Evolutionary conservation across 2,888 invertebrate species (phyloP), one percentile per base, ranked within the genome.

Genomic region (Psococerastis gibbosa): DNA sequence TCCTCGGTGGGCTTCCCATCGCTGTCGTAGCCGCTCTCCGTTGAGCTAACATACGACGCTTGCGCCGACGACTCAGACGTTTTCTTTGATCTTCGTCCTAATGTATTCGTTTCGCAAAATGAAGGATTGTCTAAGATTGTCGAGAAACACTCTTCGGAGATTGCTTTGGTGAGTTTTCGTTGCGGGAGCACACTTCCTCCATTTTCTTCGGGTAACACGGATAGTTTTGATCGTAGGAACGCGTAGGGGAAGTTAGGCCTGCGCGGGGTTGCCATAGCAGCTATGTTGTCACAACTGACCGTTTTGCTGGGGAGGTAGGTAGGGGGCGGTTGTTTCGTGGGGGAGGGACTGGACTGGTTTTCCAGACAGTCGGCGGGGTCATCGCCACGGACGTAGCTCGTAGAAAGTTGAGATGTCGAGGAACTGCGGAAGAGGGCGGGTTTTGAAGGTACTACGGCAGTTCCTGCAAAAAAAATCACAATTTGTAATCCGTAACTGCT

Each of bases 21-120:
- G 59, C 81, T 81, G 56, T 82, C 82, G 57, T 83, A 83, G 33
- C 82, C 82, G 41, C 81, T 82, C 62, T 83, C 82, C 59, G 81
- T 82, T 35, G 81, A 82, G 60, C 81, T 80, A 42, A 81, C 73
- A 60, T 80, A 80, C n/a, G n/a, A n/a, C 5, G 34, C 34, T 3
- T 38, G 33, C n/a, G 22, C 47, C 51, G 3, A 51, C 47, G 35
- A 52, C 54, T 56, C 11, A 52, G 48, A 2, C 60, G 51, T 22
- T 56, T 52, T 18, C 59, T 54, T 2, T 11, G 27, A 11, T 27
- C 11, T 27, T 11, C 27, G 27, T 9, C 60, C 61, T 1, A 62
- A 51, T 0, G 61, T 61, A 15, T 59, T 60, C 2, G 60, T 59
- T 2, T 58, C 59, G 9, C 54, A 56, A 46, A 56, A 59, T 2